phyloP scores from a whole-genome alignment of 1,140 invertebrate genomes.

The Temnothorax curvispinosus region DNA sequence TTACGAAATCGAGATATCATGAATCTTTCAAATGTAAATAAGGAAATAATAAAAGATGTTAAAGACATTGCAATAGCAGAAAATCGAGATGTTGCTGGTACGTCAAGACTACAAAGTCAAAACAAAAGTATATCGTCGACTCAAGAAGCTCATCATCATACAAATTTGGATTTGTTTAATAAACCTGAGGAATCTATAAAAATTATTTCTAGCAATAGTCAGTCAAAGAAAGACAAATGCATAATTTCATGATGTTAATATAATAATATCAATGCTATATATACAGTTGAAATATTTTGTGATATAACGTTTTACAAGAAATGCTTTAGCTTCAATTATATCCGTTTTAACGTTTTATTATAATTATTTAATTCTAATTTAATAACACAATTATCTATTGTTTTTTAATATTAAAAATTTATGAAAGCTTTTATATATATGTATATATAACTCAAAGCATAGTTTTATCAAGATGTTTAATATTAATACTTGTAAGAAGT shows the following conservation, averaged over 20 bases:
- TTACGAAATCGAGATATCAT: neutral
- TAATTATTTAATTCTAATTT: slow-evolving; percentile 2
- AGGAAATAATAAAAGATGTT: neutral
- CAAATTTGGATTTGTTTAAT: slow-evolving; percentile 28
- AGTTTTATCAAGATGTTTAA: neutral
- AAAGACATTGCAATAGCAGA: neutral
- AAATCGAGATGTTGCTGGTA: neutral
- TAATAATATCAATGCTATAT: neutral
- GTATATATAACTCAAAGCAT: too few relatives aligned
- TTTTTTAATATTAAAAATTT: slow-evolving; percentile 20
- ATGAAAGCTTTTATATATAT: neutral
- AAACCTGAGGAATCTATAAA: slow-evolving; percentile 49
- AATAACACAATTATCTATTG: neutral
- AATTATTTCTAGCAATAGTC: slow-evolving; percentile 41
- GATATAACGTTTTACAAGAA: neutral
- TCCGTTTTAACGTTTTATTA: neutral
- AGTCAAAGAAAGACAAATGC: slow-evolving; percentile 82
- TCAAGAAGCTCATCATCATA: slow-evolving; percentile 6
- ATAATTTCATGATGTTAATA: slow-evolving; percentile 77
- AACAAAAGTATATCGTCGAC: neutral
- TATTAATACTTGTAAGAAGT: neutral
- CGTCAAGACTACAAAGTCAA: neutral
- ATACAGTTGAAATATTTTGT: slow-evolving; percentile 1
- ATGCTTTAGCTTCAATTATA: neutral
- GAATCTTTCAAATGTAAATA: neutral